phyloP scores from a whole-genome alignment of 2,113 vertebrate genomes.

The Trogon surrucura region DNA sequence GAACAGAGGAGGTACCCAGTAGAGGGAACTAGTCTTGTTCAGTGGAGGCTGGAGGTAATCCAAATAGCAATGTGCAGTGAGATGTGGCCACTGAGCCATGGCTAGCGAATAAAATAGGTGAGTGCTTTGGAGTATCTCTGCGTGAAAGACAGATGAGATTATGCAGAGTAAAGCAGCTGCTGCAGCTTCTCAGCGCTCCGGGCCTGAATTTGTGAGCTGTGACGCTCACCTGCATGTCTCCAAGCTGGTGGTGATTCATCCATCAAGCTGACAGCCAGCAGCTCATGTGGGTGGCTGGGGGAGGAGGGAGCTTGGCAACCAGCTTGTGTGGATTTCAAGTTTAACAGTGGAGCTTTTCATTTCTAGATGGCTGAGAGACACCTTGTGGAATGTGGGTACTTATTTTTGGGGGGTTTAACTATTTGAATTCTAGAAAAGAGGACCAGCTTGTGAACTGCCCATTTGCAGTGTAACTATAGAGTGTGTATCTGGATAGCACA shows the following conservation, averaged over 20 bases:
- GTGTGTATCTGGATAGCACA: neutral
- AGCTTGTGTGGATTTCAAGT: neutral
- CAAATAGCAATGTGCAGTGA: neutral
- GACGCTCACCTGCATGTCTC: neutral
- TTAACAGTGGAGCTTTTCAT: neutral
- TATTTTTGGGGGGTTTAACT: neutral
- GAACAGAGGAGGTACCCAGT: neutral
- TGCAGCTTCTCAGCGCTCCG: neutral
- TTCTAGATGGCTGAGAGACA: conserved; percentile 31
- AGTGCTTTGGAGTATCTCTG: neutral
- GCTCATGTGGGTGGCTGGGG: neutral
- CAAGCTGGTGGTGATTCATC: neutral
- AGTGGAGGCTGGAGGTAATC: neutral
- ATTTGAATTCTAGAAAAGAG: neutral
- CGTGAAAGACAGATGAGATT: neutral
- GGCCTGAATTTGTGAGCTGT: neutral
- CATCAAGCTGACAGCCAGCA: neutral
- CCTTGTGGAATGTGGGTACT: conserved; percentile 1
- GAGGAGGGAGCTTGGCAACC: neutral
- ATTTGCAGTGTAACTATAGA: neutral
- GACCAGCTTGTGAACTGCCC: neutral
- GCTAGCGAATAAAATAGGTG: neutral
- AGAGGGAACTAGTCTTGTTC: neutral
- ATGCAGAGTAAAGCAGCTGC: neutral
- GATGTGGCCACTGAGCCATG: accelerated